phyloP scores from a whole-genome alignment of 2,888 invertebrate genomes.

The Megaustenia siamemsis region DNA sequence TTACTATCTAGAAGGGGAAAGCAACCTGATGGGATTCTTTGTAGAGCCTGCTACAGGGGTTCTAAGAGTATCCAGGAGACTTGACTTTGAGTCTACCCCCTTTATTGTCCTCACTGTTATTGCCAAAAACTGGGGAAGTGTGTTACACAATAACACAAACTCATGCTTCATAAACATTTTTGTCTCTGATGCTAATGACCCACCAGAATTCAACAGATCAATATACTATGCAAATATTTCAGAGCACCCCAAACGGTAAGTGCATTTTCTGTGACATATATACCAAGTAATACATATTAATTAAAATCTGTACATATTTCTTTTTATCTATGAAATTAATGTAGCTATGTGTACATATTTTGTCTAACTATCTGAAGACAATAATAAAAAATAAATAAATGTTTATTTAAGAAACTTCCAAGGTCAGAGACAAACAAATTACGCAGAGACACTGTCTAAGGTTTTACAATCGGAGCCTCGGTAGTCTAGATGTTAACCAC shows the following conservation, averaged over 20 bases:
- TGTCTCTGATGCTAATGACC: conserved; percentile 97
- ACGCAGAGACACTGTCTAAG: too few species aligned
- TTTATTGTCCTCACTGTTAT: conserved; percentile 86
- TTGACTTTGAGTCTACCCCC: conserved; percentile 80
- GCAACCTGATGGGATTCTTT: conserved; percentile 93
- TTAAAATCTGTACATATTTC: too few species aligned
- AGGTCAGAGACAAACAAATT: too few species aligned
- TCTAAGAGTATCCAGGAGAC: conserved; percentile 88
- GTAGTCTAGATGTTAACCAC: too few species aligned
- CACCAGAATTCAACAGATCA: conserved; percentile 92
- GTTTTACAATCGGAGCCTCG: too few species aligned
- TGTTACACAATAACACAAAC: conserved; percentile 95
- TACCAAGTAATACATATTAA: too few species aligned
- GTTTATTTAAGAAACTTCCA: too few species aligned
- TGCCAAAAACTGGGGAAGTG: conserved; percentile 96
- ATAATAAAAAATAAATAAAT: too few species aligned
- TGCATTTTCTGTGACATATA: not conserved
- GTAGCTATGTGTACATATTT: too few species aligned
- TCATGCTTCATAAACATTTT: conserved; percentile 92
- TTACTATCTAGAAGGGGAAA: conserved; percentile 94
- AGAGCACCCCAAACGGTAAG: conserved; percentile 87
- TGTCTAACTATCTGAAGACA: too few species aligned
- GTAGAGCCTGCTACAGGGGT: conserved; percentile 90
- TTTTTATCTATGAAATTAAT: too few species aligned
- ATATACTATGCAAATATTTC: conserved; percentile 88